Percentiles rank a stretch among this genome's conserved stretches.
Evolutionary conservation across 2,797 vertebrate species (phyloP).

Genomic region (Poecilia gillii): DNA sequence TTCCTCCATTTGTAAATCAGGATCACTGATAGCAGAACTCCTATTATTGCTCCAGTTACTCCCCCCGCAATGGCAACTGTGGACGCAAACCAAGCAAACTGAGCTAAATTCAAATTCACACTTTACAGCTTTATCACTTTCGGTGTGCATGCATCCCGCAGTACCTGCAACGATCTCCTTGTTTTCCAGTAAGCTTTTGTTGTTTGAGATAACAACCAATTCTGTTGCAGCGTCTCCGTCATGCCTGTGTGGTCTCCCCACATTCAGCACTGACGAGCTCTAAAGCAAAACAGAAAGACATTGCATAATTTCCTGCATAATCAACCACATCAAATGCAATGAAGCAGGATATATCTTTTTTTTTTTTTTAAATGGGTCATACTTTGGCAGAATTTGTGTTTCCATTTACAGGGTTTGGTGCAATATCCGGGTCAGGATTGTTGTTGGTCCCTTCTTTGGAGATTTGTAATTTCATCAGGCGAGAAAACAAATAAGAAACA

Average conservation of each 20-base stretch:
- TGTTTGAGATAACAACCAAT: conserved; percentile 22
- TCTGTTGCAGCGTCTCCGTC: background rate
- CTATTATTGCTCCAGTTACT: conserved; percentile 80
- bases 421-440: background rate
- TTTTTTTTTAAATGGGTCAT: background rate
- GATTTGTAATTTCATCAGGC: conserved; percentile 9
- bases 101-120: background rate
- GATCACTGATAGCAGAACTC: conserved; percentile 78
- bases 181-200: conserved; percentile 39
- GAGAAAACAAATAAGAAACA: background rate
- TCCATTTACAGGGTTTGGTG: background rate
- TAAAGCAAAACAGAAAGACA: conserved; percentile 35
- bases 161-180: conserved; percentile 59
- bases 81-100: conserved; percentile 19
- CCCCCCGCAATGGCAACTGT: conserved; percentile 87
- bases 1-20: conserved; percentile 88
- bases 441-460: background rate
- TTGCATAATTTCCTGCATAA: conserved; percentile 3
- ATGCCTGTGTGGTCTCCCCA: conserved; percentile 1
- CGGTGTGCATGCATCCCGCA: background rate
- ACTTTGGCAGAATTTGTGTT: conserved; percentile 12
- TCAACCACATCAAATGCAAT: background rate
- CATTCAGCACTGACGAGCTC: conserved; percentile 25
- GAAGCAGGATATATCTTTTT: background rate
- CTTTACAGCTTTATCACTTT: background rate